Conservation (phyloP, 2,888 invertebrate genomes). For the Latrodectus hesperus region DNA sequence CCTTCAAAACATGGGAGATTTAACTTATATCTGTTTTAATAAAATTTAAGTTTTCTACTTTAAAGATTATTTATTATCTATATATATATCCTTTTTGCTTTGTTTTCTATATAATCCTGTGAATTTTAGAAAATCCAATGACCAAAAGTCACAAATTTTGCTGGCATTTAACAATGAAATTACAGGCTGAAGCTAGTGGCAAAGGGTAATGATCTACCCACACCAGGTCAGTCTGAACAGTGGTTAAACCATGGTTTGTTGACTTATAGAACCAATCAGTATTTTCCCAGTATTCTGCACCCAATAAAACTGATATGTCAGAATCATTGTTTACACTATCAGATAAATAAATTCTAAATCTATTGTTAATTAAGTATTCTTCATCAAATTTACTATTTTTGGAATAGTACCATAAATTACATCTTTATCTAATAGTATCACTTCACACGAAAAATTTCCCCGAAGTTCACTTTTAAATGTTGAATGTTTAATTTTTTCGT, state of each 20-base stretch:
- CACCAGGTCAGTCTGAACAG: not conserved
- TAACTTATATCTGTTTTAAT: too few species aligned
- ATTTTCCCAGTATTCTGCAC: too few species aligned
- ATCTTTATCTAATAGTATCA: not conserved
- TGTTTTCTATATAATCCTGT: not conserved
- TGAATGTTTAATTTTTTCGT: too few species aligned
- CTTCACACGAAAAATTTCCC: not conserved
- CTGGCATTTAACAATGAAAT: not conserved
- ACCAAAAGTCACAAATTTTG: not conserved
- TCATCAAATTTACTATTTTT: not conserved
- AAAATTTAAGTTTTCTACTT: too few species aligned
- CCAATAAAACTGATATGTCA: too few species aligned
- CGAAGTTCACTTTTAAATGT: too few species aligned
- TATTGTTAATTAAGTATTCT: too few species aligned
- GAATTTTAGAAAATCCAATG: not conserved
- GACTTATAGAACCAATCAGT: too few species aligned
- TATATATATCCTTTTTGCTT: not conserved
- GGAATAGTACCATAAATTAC: not conserved
- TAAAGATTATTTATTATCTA: not conserved
- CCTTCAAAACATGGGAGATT: too few species aligned
- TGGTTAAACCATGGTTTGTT: not conserved
- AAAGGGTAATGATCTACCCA: too few species aligned
- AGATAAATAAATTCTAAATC: constrained; percentile 3
- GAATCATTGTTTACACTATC: not conserved
- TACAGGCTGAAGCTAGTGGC: too few species aligned